Percentiles rank a stretch among this genome's conserved stretches.
Conservation (phyloP, 2,797 vertebrate genomes). For the Danionella dracula region DNA sequence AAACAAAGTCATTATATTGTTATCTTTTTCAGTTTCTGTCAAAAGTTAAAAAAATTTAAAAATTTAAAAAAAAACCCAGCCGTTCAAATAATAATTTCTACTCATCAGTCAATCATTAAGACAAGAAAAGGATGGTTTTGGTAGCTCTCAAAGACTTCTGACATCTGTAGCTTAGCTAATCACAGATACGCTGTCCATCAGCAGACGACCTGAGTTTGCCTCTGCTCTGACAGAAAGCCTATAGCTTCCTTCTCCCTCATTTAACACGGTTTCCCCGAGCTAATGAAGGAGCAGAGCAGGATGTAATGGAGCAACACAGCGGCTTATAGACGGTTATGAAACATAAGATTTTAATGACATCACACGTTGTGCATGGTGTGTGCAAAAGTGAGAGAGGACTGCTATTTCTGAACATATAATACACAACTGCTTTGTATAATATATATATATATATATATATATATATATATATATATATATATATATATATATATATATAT, state of each 20-base stretch:
- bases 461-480: no score
- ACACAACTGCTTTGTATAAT: no score
- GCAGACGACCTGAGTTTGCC: neutral
- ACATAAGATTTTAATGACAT: neutral
- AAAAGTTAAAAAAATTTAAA: no score
- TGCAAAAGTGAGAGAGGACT: neutral
- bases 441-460: no score
- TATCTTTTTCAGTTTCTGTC: no score
- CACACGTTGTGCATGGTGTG: neutral
- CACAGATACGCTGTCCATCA: slow-evolving; percentile 7
- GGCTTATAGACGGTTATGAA: neutral
- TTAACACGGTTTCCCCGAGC: neutral
- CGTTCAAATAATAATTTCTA: no score
- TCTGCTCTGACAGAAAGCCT: neutral
- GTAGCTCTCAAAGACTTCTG: neutral
- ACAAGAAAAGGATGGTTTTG: neutral
- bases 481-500: no score
- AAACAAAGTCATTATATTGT: no score
- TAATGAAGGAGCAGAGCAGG: neutral
- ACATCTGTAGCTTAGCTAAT: neutral
- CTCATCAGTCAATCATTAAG: slow-evolving; percentile 3
- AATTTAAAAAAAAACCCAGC: no score
- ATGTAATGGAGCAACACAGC: neutral
- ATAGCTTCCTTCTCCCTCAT: slow-evolving; percentile 8
- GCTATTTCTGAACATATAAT: no score